These are phyloP conservation scores for Macaria liturata DNA, from an alignment of 2,888 invertebrate genomes.

Conservation along the genomic window DNA sequence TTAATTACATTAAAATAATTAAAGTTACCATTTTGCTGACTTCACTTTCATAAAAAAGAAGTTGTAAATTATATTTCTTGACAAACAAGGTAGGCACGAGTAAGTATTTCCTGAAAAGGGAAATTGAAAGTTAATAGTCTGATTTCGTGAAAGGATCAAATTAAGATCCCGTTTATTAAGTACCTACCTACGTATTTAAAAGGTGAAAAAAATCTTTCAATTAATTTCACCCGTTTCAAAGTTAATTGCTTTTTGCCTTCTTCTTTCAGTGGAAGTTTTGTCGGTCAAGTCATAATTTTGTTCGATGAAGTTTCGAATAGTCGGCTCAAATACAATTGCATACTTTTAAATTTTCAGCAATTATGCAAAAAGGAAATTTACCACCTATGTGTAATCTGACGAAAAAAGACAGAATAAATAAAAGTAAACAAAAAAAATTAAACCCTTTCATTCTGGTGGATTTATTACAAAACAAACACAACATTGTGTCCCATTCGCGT, in stretches of 20 bases:
- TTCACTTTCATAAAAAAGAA: too few relatives aligned
- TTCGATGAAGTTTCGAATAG: conserved; percentile 27
- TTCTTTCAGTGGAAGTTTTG: conserved; percentile 34
- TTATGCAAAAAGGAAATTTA: too few relatives aligned
- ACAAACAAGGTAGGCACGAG: too few relatives aligned
- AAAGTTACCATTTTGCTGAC: too few relatives aligned
- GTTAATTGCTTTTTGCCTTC: conserved; percentile 38
- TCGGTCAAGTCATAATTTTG: conserved; percentile 29
- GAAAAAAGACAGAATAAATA: neutral
- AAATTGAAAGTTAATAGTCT: neutral
- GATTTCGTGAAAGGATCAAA: conserved; percentile 25
- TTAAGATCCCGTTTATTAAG: conserved; percentile 22
- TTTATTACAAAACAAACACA: conserved; percentile 36
- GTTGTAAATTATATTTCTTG: too few relatives aligned
- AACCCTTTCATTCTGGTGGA: conserved; percentile 27
- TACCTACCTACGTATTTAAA: conserved; percentile 26
- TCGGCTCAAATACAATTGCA: conserved; percentile 18
- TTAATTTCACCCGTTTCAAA: conserved; percentile 36
- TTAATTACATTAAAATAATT: too few relatives aligned
- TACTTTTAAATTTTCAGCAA: too few relatives aligned
- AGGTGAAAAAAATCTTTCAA: conserved; percentile 36
- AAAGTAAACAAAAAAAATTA: conserved; percentile 18
- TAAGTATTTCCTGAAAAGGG: too few relatives aligned
- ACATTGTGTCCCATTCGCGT: conserved; percentile 29
- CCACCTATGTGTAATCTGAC: too few relatives aligned